A percentile compares a stretch with the other conserved stretches of the same genome.
These are phyloP conservation scores for Ceyx margarethae DNA, from an alignment of 2,113 vertebrate genomes.

Conservation along the genomic window DNA sequence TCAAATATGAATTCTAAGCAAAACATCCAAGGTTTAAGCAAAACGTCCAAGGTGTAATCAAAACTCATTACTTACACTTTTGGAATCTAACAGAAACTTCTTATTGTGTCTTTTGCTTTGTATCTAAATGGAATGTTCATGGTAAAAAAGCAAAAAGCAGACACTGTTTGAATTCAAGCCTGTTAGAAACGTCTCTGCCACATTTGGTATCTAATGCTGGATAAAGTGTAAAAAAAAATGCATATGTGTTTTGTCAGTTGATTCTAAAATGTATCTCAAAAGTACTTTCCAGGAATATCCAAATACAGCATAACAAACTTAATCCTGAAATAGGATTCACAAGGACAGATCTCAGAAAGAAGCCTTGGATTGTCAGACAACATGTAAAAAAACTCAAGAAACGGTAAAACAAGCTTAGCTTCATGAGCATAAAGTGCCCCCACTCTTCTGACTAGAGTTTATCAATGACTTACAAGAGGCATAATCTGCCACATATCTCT, in stretches of 20 bases:
- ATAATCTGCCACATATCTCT: neutral
- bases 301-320: neutral
- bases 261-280: neutral
- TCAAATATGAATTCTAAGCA: neutral
- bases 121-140: neutral
- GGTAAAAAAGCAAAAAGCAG: neutral
- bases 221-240: neutral
- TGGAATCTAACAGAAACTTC: neutral
- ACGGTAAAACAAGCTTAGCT: neutral
- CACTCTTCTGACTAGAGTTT: neutral
- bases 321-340: slow-evolving; percentile 4
- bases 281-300: slow-evolving; percentile 11
- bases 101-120: neutral
- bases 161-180: neutral
- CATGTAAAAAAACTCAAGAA: neutral
- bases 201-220: neutral
- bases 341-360: neutral
- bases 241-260: neutral
- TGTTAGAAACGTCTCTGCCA: neutral
- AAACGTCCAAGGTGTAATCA: neutral
- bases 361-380: neutral
- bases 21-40: neutral
- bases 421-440: neutral
- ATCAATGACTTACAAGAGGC: neutral
- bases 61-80: neutral